phyloP scores from a whole-genome alignment of 2,888 invertebrate genomes.

The Odontocerum albicorne region DNA sequence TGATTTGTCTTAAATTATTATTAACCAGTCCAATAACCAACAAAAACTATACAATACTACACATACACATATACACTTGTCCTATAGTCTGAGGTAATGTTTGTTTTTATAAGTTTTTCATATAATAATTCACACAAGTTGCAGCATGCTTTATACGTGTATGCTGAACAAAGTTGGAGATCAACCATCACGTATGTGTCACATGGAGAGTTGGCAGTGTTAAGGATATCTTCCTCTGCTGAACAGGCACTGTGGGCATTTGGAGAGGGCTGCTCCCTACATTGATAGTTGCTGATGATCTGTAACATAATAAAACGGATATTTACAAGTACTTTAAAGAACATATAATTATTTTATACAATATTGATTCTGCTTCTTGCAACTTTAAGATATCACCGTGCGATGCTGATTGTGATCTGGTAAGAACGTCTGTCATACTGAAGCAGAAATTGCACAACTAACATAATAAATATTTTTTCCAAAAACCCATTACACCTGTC shows the following conservation, averaged over 20 bases:
- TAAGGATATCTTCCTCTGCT: constrained; percentile 25
- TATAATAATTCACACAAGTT: constrained; percentile 3
- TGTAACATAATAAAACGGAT: constrained; percentile 6
- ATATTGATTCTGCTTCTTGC: no score
- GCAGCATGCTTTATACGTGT: background rate
- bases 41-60: background rate
- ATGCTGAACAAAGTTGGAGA: constrained; percentile 1
- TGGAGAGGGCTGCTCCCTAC: constrained; percentile 15
- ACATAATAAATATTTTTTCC: no score
- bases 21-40: constrained; percentile 6
- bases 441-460: no score
- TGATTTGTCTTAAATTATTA: no score
- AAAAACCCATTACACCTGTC: no score
- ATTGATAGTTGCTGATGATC: constrained; percentile 33
- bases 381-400: no score
- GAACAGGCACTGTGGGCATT: background rate
- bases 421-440: no score
- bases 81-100: constrained; percentile 18
- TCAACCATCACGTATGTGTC: constrained; percentile 23
- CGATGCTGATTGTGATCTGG: no score
- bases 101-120: background rate
- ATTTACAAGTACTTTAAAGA: no score
- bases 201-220: constrained; percentile 23
- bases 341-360: no score
- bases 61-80: constrained; percentile 7